These are phyloP conservation scores for Stenodema calcarata DNA, from an alignment of 2,888 invertebrate species.

Conservation along the genomic window DNA sequence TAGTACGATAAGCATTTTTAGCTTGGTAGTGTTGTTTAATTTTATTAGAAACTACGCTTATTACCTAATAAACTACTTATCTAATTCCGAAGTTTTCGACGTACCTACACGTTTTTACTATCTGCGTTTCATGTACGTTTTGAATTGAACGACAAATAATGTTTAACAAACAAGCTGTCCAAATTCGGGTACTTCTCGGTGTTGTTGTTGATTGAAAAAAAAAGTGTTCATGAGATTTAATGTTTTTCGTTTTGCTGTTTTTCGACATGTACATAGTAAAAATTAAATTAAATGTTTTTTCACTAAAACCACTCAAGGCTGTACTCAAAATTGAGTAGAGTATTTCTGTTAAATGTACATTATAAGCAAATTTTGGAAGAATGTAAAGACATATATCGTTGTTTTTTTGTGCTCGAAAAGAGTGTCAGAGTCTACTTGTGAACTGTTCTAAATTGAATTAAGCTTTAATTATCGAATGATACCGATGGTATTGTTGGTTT, in stretches of 20 bases:
- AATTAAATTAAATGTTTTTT: background rate
- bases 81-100: background rate
- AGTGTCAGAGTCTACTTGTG: too few species aligned
- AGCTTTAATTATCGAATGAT: too few species aligned
- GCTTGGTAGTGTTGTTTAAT: background rate
- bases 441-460: too few species aligned
- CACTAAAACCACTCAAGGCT: slow-evolving; percentile 13
- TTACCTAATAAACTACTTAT: background rate
- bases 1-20: background rate
- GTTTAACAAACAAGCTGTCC: background rate
- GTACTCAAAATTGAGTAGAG: background rate
- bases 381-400: background rate
- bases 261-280: background rate
- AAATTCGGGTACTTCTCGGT: background rate
- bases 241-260: background rate
- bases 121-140: background rate
- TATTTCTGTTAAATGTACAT: background rate
- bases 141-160: background rate
- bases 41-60: background rate
- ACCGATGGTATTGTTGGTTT: too few species aligned
- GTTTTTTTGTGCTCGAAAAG: too few species aligned
- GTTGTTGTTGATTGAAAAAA: background rate
- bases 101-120: background rate
- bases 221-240: background rate
- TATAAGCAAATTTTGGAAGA: background rate